Percentiles rank a stretch among this genome's conserved stretches.
These are phyloP conservation scores for Drosophila subsilvestris DNA, from an alignment of 2,888 invertebrate species.

Conservation along the genomic window DNA sequence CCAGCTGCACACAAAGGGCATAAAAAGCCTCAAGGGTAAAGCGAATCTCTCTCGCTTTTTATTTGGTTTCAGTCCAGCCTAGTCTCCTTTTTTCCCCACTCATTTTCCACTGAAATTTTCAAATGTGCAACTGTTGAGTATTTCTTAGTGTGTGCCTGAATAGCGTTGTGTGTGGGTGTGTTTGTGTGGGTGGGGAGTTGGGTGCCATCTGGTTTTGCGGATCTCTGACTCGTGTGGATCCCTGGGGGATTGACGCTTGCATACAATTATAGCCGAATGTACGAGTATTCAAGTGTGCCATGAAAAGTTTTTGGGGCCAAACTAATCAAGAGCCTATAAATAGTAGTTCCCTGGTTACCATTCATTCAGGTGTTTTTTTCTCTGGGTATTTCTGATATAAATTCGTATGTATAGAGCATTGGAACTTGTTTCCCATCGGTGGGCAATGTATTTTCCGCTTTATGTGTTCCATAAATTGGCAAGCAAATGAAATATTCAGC, in stretches of 20 bases:
- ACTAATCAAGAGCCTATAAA: constrained; percentile 55
- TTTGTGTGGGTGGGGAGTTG: constrained; percentile 11
- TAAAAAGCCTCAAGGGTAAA: constrained; percentile 5
- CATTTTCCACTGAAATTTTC: constrained; percentile 54
- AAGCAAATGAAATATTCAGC: constrained; percentile 31
- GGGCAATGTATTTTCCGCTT: constrained; percentile 32
- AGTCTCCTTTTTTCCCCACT: constrained; percentile 41
- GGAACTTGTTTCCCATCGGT: constrained; percentile 8
- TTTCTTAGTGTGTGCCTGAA: constrained; percentile 46
- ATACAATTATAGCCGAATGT: constrained; percentile 57
- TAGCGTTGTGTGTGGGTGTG: constrained; percentile 16
- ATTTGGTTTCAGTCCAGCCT: constrained; percentile 26
- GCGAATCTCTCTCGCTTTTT: constrained; percentile 22
- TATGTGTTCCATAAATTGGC: constrained; percentile 19
- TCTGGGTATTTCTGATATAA: constrained; percentile 6
- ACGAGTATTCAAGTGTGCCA: constrained; percentile 36
- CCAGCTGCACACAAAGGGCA: not conserved
- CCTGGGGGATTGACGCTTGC: constrained; percentile 54
- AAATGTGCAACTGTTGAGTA: constrained; percentile 72
- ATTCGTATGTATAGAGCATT: not conserved
- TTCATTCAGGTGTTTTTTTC: constrained; percentile 28
- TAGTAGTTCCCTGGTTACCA: constrained; percentile 12
- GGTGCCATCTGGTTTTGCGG: not conserved
- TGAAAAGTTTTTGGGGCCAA: constrained; percentile 32
- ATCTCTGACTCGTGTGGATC: constrained; percentile 30